Evolutionary conservation across 2,113 vertebrate genomes (phyloP), one percentile per base, ranked within the genome.

Genomic region (Theristicus caerulescens): DNA sequence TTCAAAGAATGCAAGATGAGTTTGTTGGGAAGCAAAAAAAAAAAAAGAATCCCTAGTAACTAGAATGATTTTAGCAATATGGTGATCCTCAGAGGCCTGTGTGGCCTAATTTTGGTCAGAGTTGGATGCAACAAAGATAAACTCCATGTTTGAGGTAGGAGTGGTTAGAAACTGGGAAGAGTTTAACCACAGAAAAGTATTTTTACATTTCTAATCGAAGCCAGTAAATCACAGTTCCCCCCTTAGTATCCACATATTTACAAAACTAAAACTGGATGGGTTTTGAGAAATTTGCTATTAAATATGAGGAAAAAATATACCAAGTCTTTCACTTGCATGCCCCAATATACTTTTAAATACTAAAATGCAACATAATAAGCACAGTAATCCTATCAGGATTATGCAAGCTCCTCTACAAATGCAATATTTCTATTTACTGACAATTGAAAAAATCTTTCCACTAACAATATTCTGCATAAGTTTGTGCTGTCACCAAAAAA

Each of bases 31-130:
- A 85, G 54, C 15, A 61, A 73, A 13, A 70, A 59, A 13, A 70
- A 59, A 59, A 79, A 36, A 78, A 55, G 47, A 71, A 87, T 18
- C 25, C 25, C 36, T 80, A 49, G 16, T 40, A 91, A 82, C 44
- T 36, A 46, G 42, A 79, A 79, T 38, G 13, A 86, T 34, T 90
- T 80, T 40, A 85, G 84, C 29, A 82, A 66, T 71, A 70, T 31
- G 32, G 67, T 90, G 66, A 81, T 90, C 58, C 87, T 92, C 79
- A 90, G 38, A 92, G 67, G 46, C 51, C 61, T 59, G 32, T 74
- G 76, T 70, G 88, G 85, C 77, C 85, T 96, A 59, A 92, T 90
- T 96, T 86, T 90, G 88, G 51, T 92, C 29, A 88, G 38, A 84
- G 51, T 34, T 16, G 7, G 90, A 77, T 19, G 20, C 32, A 94